Percentiles rank a stretch among this genome's conserved stretches.
Conservation (phyloP, 2,888 invertebrate species). For the Philereme transversata region DNA sequence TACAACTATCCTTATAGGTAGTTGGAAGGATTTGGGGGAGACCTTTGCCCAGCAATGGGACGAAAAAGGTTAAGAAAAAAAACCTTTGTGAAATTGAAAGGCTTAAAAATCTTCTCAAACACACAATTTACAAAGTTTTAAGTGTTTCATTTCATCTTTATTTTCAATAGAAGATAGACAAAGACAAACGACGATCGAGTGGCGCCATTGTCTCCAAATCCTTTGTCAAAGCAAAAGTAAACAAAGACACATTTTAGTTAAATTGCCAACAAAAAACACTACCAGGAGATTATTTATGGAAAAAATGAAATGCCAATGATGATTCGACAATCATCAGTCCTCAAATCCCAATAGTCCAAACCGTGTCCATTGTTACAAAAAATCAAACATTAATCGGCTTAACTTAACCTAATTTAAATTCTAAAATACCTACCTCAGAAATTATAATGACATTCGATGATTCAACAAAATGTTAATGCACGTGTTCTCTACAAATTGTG, state of each 20-base stretch:
- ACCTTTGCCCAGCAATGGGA: too few relatives aligned
- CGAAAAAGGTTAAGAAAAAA: too few relatives aligned
- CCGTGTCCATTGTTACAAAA: constrained; percentile 40
- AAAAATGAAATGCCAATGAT: constrained; percentile 23
- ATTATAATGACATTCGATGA: constrained; percentile 72
- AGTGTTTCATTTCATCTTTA: too few relatives aligned
- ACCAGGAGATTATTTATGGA: constrained; percentile 12
- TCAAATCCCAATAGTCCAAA: constrained; percentile 20
- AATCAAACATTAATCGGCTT: constrained; percentile 42
- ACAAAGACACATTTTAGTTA: constrained; percentile 8
- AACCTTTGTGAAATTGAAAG: too few relatives aligned
- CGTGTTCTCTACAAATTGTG: constrained; percentile 6
- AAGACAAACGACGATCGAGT: constrained; percentile 3
- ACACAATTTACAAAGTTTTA: too few relatives aligned
- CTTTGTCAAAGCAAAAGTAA: constrained; percentile 18
- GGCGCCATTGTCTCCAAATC: constrained; percentile 9
- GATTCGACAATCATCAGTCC: constrained; percentile 22
- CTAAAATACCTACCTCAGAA: constrained; percentile 65
- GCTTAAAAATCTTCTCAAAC: too few relatives aligned
- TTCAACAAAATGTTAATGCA: constrained; percentile 57
- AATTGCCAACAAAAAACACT: constrained; percentile 10
- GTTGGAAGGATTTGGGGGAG: too few relatives aligned
- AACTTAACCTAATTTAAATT: constrained; percentile 71
- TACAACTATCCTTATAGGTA: too few relatives aligned
- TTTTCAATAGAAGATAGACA: too few relatives aligned